phyloP scores from a whole-genome alignment of 2,797 vertebrate genomes.

The Rhinatrema bivittatum region DNA sequence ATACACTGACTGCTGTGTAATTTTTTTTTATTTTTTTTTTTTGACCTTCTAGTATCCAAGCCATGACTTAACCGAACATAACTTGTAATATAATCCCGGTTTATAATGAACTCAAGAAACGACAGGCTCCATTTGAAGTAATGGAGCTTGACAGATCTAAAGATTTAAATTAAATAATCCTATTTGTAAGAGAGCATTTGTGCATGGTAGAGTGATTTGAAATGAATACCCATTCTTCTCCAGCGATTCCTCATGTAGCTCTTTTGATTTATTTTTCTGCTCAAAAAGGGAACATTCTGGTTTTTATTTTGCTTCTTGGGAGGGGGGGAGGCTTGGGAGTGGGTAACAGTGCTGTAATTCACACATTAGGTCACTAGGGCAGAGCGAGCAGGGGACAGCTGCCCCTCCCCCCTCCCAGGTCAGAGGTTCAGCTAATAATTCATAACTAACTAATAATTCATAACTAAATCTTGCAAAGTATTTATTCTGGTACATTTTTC shows the following conservation, averaged over 20 bases:
- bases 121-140: constrained; percentile 55
- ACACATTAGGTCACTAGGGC: too few species aligned
- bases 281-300: too few species aligned
- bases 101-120: constrained; percentile 59
- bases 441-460: too few species aligned
- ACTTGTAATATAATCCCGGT: constrained; percentile 55
- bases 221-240: constrained; percentile 51
- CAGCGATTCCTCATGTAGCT: constrained; percentile 13
- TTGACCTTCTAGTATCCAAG: constrained; percentile 29
- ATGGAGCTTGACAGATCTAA: constrained; percentile 59
- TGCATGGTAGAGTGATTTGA: constrained; percentile 53
- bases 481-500: too few species aligned
- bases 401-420: too few species aligned
- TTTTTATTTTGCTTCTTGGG: too few species aligned
- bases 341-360: too few species aligned
- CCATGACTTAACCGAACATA: constrained; percentile 49
- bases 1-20: constrained; percentile 56
- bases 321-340: too few species aligned
- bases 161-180: constrained; percentile 69
- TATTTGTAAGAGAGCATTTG: constrained; percentile 57
- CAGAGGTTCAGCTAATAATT: too few species aligned
- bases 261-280: too few species aligned
- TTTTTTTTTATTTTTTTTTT: constrained; percentile 35
- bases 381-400: too few species aligned
- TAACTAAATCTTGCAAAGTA: too few species aligned